A percentile compares a stretch with the other conserved stretches of the same genome.
phyloP scores from a whole-genome alignment of 2,797 vertebrate genomes.

The Dicrostonyx torquatus region DNA sequence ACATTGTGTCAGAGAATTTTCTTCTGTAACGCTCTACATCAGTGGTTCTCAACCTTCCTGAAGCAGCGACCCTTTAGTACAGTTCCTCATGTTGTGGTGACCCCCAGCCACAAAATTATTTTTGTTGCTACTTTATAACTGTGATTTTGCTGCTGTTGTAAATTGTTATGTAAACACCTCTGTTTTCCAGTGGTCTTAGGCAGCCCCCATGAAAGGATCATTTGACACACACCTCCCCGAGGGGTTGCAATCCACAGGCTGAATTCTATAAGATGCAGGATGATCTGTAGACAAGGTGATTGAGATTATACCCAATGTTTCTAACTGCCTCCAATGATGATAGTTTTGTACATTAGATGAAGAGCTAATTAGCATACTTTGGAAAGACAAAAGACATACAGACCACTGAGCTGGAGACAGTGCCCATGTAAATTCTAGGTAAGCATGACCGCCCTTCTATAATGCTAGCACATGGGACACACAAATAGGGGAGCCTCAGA shows the following conservation, averaged over 20 bases:
- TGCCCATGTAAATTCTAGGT: neutral
- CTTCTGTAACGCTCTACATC: neutral
- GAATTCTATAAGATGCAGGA: neutral
- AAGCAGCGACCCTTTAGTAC: neutral
- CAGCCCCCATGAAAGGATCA: neutral
- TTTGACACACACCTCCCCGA: neutral
- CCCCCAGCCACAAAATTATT: neutral
- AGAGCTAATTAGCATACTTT: neutral
- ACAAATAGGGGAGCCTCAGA: neutral
- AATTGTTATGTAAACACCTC: neutral
- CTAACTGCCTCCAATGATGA: neutral
- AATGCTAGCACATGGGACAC: neutral
- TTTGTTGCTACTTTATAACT: neutral
- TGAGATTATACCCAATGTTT: slow-evolving; percentile 3
- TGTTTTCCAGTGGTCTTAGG: neutral
- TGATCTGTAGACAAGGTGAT: neutral
- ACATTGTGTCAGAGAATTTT: neutral
- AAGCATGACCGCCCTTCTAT: neutral
- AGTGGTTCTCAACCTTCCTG: neutral
- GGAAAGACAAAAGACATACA: neutral
- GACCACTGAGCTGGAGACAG: neutral
- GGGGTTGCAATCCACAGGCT: neutral
- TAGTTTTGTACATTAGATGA: neutral
- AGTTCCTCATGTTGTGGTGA: neutral
- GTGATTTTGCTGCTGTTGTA: neutral